phyloP scores from a whole-genome alignment of 2,797 vertebrate genomes.

The Schizothorax lantsangensis region DNA sequence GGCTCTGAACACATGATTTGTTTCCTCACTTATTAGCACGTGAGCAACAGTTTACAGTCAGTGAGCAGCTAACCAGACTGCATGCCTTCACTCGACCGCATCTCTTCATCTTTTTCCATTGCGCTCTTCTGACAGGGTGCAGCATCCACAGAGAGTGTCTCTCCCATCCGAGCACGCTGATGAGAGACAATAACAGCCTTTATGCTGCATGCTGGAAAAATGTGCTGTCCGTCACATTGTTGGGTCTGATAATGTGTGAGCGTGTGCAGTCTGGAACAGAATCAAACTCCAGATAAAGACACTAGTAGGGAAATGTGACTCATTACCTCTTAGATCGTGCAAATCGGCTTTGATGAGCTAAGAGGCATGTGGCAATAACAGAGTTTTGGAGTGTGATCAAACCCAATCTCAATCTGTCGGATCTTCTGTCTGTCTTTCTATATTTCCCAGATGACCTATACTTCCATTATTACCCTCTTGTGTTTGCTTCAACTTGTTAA shows the following conservation, averaged over 20 bases:
- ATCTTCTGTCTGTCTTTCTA: constrained; percentile 50
- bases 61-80: neutral
- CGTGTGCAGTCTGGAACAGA: constrained; percentile 17
- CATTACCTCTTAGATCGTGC: neutral
- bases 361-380: constrained; percentile 46
- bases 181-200: constrained; percentile 66
- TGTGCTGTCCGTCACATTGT: neutral
- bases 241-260: constrained; percentile 6
- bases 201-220: constrained; percentile 55
- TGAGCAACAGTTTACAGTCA: neutral
- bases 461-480: constrained; percentile 41
- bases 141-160: constrained; percentile 37
- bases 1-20: constrained; percentile 35
- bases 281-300: constrained; percentile 18
- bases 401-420: constrained; percentile 33
- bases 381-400: constrained; percentile 48
- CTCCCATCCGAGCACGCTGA: constrained; percentile 54
- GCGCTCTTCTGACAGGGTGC: constrained; percentile 27
- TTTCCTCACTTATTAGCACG: constrained; percentile 33
- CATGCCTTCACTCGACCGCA: constrained; percentile 23
- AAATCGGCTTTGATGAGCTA: constrained; percentile 20
- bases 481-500: constrained; percentile 44
- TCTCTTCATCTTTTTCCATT: constrained; percentile 26
- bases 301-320: constrained; percentile 24
- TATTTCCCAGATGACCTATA: constrained; percentile 37